Conservation (phyloP, 2,113 vertebrate genomes). For the Alligator mississippiensis region DNA sequence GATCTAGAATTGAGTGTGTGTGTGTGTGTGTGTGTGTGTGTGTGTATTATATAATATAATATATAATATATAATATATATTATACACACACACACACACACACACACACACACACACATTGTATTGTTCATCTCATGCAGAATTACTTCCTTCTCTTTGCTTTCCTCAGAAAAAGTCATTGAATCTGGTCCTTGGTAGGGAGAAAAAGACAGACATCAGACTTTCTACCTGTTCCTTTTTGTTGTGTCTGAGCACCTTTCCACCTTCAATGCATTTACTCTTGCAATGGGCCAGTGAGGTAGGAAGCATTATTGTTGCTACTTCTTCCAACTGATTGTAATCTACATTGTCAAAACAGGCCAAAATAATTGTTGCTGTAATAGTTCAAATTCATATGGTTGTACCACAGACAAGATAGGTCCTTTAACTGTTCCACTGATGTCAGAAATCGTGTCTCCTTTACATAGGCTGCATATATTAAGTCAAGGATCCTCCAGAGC, state of each 20-base stretch:
- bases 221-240: neutral
- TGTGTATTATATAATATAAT: too few species aligned
- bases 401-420: fast-evolving
- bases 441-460: conserved; percentile 27
- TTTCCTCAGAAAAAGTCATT: neutral
- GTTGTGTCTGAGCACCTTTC: neutral
- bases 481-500: too few species aligned
- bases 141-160: neutral
- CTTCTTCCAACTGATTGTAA: neutral
- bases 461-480: neutral
- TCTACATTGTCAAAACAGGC: fast-evolving
- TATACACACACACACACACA: too few species aligned
- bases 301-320: neutral
- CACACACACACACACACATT: fast-evolving
- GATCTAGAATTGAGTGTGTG: too few species aligned
- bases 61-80: too few species aligned
- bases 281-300: fast-evolving
- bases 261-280: neutral
- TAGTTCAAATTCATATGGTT: neutral
- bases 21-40: too few species aligned
- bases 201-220: neutral
- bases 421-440: neutral
- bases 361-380: neutral
- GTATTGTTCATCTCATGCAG: neutral
- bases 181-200: neutral